Conservation (phyloP, 2,888 invertebrate genomes). For the Ischnura elegans region DNA sequence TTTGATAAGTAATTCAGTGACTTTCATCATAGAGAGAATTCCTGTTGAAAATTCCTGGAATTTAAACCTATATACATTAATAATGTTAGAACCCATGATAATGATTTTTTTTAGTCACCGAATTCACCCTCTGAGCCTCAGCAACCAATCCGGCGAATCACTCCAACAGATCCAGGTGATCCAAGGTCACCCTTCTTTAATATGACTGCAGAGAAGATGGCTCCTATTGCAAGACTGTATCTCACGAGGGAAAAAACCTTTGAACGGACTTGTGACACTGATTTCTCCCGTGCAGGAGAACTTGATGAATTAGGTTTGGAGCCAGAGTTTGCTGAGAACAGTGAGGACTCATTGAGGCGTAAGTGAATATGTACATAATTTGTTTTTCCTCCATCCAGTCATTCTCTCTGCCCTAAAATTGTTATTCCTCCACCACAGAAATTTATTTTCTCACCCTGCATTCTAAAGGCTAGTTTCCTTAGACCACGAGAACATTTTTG, state of each 20-base stretch:
- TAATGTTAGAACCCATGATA: too few relatives aligned
- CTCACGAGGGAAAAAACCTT: slow-evolving; percentile 85
- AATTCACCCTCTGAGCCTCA: slow-evolving; percentile 88
- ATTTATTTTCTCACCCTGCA: too few relatives aligned
- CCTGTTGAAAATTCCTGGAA: too few relatives aligned
- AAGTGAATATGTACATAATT: slow-evolving; percentile 75
- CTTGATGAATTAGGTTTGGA: slow-evolving; percentile 68
- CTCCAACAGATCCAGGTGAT: slow-evolving; percentile 94
- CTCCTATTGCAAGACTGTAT: slow-evolving; percentile 91
- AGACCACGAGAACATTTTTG: too few relatives aligned
- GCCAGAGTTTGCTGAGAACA: slow-evolving; percentile 81
- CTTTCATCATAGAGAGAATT: too few relatives aligned
- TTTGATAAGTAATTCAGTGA: too few relatives aligned
- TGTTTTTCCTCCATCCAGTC: too few relatives aligned
- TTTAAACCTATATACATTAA: too few relatives aligned
- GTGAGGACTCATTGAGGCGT: slow-evolving; percentile 85
- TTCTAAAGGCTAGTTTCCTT: too few relatives aligned
- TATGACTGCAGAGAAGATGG: slow-evolving; percentile 83
- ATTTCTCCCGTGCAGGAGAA: slow-evolving; percentile 71
- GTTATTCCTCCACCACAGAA: too few relatives aligned
- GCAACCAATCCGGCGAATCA: slow-evolving; percentile 93
- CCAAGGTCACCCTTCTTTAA: slow-evolving; percentile 96
- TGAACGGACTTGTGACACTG: slow-evolving; percentile 86
- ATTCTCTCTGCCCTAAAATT: too few relatives aligned
- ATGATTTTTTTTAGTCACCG: slow-evolving; percentile 82